Conservation (phyloP, 2,113 vertebrate genomes). For the Papio anubis region DNA sequence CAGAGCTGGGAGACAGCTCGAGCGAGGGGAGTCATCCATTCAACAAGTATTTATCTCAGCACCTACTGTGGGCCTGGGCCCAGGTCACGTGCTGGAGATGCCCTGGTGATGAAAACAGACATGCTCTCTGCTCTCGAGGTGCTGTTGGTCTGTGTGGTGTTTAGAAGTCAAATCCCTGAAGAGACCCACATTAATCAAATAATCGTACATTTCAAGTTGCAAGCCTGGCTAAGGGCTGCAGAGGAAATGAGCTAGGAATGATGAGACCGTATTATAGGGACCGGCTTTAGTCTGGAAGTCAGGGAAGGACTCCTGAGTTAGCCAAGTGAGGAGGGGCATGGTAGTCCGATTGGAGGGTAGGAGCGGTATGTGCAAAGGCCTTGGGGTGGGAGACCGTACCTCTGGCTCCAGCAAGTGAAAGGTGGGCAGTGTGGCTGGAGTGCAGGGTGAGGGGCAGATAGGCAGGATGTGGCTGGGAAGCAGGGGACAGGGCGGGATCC, state of each 20-base stretch:
- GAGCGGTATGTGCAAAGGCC: neutral
- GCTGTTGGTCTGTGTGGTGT: neutral
- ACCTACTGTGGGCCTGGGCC: neutral
- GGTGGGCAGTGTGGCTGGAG: neutral
- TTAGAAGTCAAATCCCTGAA: slow-evolving; percentile 47
- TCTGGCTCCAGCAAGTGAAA: neutral
- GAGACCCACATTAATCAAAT: slow-evolving; percentile 48
- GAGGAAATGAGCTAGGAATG: neutral
- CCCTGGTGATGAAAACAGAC: neutral
- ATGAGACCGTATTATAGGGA: neutral
- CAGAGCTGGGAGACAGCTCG: neutral
- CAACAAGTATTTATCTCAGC: neutral
- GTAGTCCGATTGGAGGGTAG: neutral
- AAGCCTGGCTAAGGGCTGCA: neutral
- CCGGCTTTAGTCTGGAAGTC: neutral
- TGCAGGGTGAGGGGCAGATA: neutral
- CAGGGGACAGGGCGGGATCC: neutral
- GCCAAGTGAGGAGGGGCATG: neutral
- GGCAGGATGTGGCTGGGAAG: neutral
- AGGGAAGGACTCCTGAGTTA: neutral
- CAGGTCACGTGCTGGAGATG: neutral
- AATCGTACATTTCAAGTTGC: slow-evolving; percentile 39
- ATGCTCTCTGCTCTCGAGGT: neutral
- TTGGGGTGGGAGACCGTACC: neutral
- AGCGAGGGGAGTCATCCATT: neutral